Conservation (phyloP, 2,888 invertebrate species). For the Ligdia adustata region DNA sequence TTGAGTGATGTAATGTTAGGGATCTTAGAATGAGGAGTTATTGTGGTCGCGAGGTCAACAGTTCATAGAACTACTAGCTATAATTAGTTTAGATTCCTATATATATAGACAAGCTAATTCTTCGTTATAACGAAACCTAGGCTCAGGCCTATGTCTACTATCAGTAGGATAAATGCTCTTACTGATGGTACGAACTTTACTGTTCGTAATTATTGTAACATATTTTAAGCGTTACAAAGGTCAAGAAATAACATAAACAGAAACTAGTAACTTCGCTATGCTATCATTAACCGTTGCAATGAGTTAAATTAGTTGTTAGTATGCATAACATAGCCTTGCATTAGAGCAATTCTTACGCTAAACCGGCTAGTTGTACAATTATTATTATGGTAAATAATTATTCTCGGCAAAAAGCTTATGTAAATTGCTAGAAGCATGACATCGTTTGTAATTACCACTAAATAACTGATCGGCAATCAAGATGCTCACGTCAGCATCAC, state of each 20-base stretch:
- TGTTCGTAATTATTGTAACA: conserved; percentile 1
- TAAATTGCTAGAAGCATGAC: conserved; percentile 56
- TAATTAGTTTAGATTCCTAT: no score
- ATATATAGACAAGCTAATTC: no score
- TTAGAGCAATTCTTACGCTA: conserved; percentile 62
- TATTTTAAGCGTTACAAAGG: conserved; percentile 4
- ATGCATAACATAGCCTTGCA: conserved; percentile 60
- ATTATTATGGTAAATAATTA: conserved; percentile 60
- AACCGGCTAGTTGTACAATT: conserved; percentile 44
- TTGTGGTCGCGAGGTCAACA: no score
- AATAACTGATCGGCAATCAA: conserved; percentile 56
- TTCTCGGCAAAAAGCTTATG: conserved; percentile 61
- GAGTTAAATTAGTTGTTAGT: conserved; percentile 36
- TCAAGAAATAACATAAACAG: conserved; percentile 5
- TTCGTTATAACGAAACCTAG: no score
- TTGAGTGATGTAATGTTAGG: no score
- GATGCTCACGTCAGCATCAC: conserved; percentile 33
- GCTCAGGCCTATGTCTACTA: no score
- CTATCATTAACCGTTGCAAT: conserved; percentile 14
- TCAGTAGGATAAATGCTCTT: no score
- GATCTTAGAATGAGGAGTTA: no score
- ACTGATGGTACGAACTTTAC: no score
- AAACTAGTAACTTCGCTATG: conserved; percentile 12
- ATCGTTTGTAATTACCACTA: conserved; percentile 53
- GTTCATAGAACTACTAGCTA: no score